Conservation (phyloP, 2,797 vertebrate species). For the Petrocephalus schoutedeni region DNA sequence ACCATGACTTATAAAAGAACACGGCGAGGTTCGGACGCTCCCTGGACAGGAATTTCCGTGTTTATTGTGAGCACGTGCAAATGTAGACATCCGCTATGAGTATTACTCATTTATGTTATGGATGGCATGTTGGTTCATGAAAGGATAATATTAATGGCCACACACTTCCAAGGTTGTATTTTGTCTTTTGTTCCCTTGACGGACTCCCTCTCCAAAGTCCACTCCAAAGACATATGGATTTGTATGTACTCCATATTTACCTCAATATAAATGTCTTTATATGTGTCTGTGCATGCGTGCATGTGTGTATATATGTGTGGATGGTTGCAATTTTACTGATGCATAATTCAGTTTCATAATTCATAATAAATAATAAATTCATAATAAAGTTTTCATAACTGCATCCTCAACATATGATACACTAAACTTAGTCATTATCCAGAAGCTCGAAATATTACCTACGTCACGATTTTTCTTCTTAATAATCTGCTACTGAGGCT, state of each 20-base stretch:
- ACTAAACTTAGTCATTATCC: background rate
- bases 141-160: background rate
- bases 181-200: background rate
- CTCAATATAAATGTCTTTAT: background rate
- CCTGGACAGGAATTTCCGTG: background rate
- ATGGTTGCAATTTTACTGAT: background rate
- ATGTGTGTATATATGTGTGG: background rate
- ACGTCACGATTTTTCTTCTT: background rate
- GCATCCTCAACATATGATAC: background rate
- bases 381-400: background rate
- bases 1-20: background rate
- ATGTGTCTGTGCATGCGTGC: background rate
- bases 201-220: background rate
- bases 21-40: background rate
- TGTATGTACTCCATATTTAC: too few species aligned
- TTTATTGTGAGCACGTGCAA: background rate
- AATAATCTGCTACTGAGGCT: background rate
- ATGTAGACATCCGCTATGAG: background rate
- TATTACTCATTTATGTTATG: background rate
- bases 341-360: background rate
- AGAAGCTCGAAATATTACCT: background rate
- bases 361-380: too few species aligned
- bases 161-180: background rate
- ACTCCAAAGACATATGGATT: too few species aligned
- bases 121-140: background rate